Evolutionary conservation across 2,797 vertebrate species (phyloP).

Genomic region (Eurystomus glaucurus): DNA sequence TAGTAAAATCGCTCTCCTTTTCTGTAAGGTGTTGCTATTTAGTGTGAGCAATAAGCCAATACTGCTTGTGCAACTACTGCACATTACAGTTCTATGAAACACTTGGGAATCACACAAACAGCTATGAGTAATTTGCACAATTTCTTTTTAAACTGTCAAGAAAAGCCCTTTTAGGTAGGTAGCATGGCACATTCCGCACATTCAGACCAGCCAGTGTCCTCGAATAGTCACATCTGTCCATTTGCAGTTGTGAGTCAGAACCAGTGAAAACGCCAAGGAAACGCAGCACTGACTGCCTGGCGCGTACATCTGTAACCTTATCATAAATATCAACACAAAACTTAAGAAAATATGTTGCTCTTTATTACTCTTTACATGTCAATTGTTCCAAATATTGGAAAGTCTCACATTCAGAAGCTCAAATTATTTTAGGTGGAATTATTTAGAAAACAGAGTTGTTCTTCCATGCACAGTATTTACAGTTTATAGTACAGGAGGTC

Average conservation of each 20-base stretch:
- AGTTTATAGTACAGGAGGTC: background rate
- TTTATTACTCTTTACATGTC: constrained; percentile 30
- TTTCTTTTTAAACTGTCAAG: background rate
- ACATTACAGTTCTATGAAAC: background rate
- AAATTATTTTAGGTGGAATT: background rate
- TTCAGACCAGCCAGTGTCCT: background rate
- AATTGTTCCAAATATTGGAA: constrained; percentile 31
- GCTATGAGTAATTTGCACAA: background rate
- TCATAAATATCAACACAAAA: background rate
- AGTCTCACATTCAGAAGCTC: background rate
- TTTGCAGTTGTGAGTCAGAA: background rate
- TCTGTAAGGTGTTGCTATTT: background rate
- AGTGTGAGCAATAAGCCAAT: background rate
- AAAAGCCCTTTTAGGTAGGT: background rate
- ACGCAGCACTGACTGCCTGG: background rate
- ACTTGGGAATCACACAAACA: background rate
- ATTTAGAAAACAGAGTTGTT: background rate
- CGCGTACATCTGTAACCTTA: background rate
- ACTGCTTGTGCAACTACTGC: background rate
- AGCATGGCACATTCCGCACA: background rate
- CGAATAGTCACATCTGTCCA: background rate
- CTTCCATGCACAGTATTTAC: background rate
- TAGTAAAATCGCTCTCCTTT: background rate
- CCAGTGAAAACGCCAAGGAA: background rate
- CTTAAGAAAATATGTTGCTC: constrained; percentile 4